phyloP scores from a whole-genome alignment of 2,888 invertebrate species.

The Drosophila quinaria region DNA sequence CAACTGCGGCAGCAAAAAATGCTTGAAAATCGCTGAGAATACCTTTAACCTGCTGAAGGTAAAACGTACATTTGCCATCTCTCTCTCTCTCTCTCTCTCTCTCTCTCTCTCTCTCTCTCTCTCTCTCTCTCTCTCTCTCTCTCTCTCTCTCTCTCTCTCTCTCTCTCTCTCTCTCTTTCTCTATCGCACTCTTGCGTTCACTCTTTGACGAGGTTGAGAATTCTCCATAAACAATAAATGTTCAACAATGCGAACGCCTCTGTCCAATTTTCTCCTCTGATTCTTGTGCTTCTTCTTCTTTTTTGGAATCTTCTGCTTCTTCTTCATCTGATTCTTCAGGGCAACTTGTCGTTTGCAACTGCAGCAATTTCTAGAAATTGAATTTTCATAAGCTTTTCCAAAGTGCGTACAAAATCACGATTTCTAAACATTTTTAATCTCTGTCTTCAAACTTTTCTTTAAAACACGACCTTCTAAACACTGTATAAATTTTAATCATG shows the following conservation, averaged over 20 bases:
- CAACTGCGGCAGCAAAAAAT: constrained; percentile 64
- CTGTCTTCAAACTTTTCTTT: not conserved
- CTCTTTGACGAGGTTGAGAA: constrained; percentile 45
- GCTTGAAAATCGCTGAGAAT: constrained; percentile 50
- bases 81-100: not conserved
- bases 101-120: constrained; percentile 2
- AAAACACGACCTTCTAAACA: not conserved
- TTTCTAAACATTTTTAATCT: constrained; percentile 2
- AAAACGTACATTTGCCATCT: not conserved
- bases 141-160: not conserved
- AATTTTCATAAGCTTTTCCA: constrained; percentile 7
- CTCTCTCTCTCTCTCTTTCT: not conserved
- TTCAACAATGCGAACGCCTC: constrained; percentile 38
- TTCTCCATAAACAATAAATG: constrained; percentile 54
- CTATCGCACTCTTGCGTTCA: constrained; percentile 2
- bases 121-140: not conserved
- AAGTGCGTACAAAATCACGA: constrained; percentile 38
- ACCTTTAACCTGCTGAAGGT: constrained; percentile 35
- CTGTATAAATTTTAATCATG: not conserved
- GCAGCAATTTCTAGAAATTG: constrained; percentile 26
- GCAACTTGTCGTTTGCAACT: constrained; percentile 38
- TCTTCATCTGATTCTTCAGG: constrained; percentile 7
- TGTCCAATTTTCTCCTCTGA: constrained; percentile 14
- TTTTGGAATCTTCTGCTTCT: not conserved
- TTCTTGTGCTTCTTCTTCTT: constrained; percentile 8